Base-by-base conservation (phyloP, 1,140 invertebrate species). In the Latrodectus geometricus region DNA sequence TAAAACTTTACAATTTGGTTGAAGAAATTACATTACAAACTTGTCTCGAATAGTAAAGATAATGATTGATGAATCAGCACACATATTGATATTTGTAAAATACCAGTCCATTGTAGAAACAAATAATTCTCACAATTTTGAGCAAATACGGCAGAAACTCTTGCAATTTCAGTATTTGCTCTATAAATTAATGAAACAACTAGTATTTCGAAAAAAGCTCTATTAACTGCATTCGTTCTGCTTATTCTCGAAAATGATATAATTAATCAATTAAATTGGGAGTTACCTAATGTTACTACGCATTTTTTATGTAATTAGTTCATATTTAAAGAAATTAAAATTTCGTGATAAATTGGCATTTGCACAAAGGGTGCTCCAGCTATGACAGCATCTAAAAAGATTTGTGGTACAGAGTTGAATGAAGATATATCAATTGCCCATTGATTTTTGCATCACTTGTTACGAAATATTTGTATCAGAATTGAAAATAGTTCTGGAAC, bases 151-250 rank as follows among this genome's bases (percentile, higher is more conserved):
- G 17, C 48, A 23, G 72, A 83, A 68, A 74, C 50, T 54, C 72
- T 77, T 76, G 15, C 48, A 54, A 77, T 83, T 75, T 74, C 49
- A 70, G n/a, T 72, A 20, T 88, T 85, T 84, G 88, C 86, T 65
- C 20, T 88, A 48, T 77, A 88, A 87, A 68, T 83, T 20, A 86
- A 87, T 84, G 85, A 88, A 76, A 75, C 86, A 50, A 88, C 70
- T 21, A 76, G 87, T 66, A 82, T 87, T 70, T 81, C 21, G 56
- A 68, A 52, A 49, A 81, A 76, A 72, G 79, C 72, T 9, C 66
- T 83, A 54, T 72, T 88, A 70, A 61, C 87, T 84, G 76, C 56
- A 48, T 88, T 87, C 70, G 65, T 84, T 68, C 48, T 48, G 50
- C 87, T 83, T 87, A 84, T 87, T 83, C 15, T 77, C 61, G 78